Base-by-base conservation (phyloP, 2,113 vertebrate genomes). In the Chionomys nivalis region DNA sequence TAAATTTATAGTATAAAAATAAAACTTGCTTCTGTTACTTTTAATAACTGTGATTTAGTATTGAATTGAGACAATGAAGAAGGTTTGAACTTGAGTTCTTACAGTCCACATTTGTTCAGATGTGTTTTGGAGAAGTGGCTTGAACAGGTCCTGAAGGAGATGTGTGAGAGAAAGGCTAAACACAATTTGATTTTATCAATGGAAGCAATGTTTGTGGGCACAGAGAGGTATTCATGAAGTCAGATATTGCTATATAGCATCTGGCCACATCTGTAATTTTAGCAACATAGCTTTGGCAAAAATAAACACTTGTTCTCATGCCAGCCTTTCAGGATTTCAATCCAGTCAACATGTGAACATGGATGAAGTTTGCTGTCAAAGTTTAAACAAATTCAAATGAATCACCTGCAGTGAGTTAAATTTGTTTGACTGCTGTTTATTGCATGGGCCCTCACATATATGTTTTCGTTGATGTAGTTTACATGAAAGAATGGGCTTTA, bases 101-200 rank as follows among this genome's bases (percentile, higher is more conserved):
- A 55, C 61, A 89, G 81, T 1, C 7, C 44, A 23, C 26, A 39
- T 8, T 47, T 19, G 7, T 13, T 44, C 17, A 47, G 19, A 36
- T 76, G 23, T 2, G 65, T 81, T 36, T 12, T n/a, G 42, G 52
- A 93, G 12, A 26, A 1, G 0, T 31, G 2, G 7, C 44, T 47
- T 76, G 11, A 78, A 14, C 9, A 0, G 24, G 19, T 61, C 11
- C 21, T 52, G 7, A n/a, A 7, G 5, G 6, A 44, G 0, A 10
- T 68, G 81, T 68, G 24, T 42, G 70, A 75, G 79, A 94, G 21
- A 4, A 70, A 92, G 9, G 4, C 5, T 58, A 24, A 28, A 26
- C 0, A 58, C 0, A 39, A 5, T 42, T 49, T 61, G n/a, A 65
- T 55, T 19, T 10, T 1, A n/a, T 36, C 23, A 36, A 31, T 17